Evolutionary conservation across 2,888 invertebrate species (phyloP), one percentile per base, ranked within the genome.

Genomic region (Troglohyphantes excavatus): DNA sequence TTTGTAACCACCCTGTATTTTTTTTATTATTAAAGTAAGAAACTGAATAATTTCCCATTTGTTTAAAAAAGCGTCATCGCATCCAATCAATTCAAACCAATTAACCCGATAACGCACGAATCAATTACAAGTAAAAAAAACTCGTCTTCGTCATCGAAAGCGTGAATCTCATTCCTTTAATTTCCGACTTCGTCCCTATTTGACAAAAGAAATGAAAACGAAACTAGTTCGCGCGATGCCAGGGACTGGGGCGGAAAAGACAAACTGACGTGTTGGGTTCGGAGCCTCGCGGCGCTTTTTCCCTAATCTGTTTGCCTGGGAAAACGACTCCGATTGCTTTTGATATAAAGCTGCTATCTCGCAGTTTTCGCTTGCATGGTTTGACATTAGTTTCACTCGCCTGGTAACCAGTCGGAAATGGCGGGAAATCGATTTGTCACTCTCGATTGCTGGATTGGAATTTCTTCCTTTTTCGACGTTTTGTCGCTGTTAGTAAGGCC

Each of bases 381-480:
- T 39, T 39, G 13, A 2, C 13, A 82, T 59, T 53, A 59, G 53
- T 82, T 82, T 82, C 68, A 17, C 82, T 39, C 21, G 46, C 11
- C 26, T 17, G 46, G 33, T 72, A 82, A 82, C 72, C 26, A 59
- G 23, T 21, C 70, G 82, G 82, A 82, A 82, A 82, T 82, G 59
- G 72, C 33, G 59, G 21, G 53, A 53, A 33, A 23, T 11, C 9
- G 68, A 81, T 81, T 81, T 46, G 23, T 43, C 78, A 65, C 43
- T 76, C 61, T 29, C 76, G 61, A 76, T 76, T 39, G 17, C 33
- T 1, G n/a, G n/a, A 1, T 53, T 53, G 53, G 53, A n/a, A 53
- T 53, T 53, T 9, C 53, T n/a, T 53, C 53, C 53, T 53, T n/a
- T n/a, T 53, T 53, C 17, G 53, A 53, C 13, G 2, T 53, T 53